Conservation (phyloP, 2,888 invertebrate species). For the Torymus aiolomorphi region DNA sequence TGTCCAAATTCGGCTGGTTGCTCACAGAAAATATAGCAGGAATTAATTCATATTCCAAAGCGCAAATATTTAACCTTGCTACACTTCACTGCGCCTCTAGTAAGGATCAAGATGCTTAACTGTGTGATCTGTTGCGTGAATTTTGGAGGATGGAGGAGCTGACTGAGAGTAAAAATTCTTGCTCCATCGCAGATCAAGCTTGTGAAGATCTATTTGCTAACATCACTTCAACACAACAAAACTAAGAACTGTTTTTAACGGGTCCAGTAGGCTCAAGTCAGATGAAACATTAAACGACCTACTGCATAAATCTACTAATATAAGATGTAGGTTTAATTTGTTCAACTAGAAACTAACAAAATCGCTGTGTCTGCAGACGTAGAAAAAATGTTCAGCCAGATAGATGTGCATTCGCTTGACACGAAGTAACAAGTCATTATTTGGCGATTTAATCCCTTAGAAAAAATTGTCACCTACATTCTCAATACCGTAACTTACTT, state of each 20-base stretch:
- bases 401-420: background rate
- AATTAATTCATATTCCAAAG: too few species aligned
- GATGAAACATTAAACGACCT: too few species aligned
- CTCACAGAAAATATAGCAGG: too few species aligned
- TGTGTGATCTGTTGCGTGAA: slow-evolving; percentile 3
- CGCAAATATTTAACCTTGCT: slow-evolving; percentile 18
- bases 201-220: background rate
- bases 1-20: too few species aligned
- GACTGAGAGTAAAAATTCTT: too few species aligned
- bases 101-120: background rate
- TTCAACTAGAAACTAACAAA: too few species aligned
- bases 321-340: too few species aligned
- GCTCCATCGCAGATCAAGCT: slow-evolving; percentile 1
- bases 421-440: background rate
- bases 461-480: background rate
- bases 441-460: background rate
- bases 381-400: slow-evolving; percentile 6
- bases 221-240: slow-evolving; percentile 12
- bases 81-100: background rate
- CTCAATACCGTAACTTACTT: slow-evolving; percentile 14
- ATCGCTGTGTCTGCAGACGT: background rate
- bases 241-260: slow-evolving; percentile 20
- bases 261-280: background rate
- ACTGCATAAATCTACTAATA: too few species aligned
- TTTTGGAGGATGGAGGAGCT: slow-evolving; percentile 43